These are phyloP conservation scores for Distichodus sexfasciatus DNA, from an alignment of 2,797 vertebrate genomes.

Conservation along the genomic window DNA sequence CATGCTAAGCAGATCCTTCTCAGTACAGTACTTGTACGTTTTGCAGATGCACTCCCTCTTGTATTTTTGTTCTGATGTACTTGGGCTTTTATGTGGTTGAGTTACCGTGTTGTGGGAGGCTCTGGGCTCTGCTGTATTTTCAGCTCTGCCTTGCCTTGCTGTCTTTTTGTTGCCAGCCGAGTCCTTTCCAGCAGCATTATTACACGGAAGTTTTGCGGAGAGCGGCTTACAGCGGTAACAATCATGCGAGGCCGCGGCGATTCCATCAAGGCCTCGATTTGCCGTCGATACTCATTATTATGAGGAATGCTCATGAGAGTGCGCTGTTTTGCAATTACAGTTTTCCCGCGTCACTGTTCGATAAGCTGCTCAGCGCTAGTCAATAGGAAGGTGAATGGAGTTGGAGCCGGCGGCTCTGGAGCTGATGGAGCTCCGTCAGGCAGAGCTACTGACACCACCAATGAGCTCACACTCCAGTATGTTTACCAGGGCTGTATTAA, in stretches of 20 bases:
- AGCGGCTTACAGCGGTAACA: constrained; percentile 24
- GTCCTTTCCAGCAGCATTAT: constrained; percentile 1
- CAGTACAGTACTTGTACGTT: no score
- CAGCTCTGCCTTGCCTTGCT: background rate
- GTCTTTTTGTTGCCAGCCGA: no score
- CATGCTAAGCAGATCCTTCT: no score
- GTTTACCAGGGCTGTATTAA: constrained; percentile 37
- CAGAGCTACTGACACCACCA: constrained; percentile 16
- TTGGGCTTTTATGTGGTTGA: no score
- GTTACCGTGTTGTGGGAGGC: no score
- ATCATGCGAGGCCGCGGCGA: background rate
- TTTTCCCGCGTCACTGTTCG: constrained; percentile 25
- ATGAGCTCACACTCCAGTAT: constrained; percentile 36
- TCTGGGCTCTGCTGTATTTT: background rate
- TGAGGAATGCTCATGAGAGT: constrained; percentile 26
- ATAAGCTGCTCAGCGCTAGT: constrained; percentile 28
- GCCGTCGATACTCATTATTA: constrained; percentile 35
- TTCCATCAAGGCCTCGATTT: constrained; percentile 15
- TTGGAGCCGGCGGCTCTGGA: constrained; percentile 7
- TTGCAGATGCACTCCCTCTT: no score
- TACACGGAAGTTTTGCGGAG: constrained; percentile 5
- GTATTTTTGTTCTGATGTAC: no score
- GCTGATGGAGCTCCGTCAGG: constrained; percentile 40
- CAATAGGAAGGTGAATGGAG: constrained; percentile 33
- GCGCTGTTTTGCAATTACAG: constrained; percentile 34